These are phyloP conservation scores for Ceryle rudis DNA, from an alignment of 2,797 vertebrate genomes.

Conservation along the genomic window DNA sequence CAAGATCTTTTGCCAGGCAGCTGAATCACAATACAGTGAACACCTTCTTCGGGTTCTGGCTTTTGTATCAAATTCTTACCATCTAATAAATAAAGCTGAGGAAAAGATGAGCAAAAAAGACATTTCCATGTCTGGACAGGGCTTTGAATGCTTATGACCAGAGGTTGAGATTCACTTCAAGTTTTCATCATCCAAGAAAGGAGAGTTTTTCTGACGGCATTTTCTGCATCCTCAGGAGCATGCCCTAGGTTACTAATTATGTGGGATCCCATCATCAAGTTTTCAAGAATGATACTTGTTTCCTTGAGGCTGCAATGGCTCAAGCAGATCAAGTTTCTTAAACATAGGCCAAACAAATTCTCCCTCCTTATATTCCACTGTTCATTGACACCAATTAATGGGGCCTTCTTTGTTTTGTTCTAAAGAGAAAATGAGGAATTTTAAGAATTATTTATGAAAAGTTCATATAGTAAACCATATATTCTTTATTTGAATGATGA, in stretches of 20 bases:
- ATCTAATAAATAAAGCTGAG: neutral
- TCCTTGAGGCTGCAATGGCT: neutral
- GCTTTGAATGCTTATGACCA: neutral
- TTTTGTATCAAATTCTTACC: neutral
- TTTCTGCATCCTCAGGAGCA: neutral
- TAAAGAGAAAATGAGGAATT: neutral
- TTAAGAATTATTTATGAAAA: neutral
- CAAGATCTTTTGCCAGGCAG: neutral
- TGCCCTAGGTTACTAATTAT: conserved; percentile 14
- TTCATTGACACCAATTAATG: neutral
- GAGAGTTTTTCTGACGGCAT: neutral
- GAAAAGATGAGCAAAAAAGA: neutral
- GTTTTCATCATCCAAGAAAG: neutral
- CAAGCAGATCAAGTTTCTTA: neutral
- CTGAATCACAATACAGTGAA: neutral
- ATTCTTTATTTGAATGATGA: neutral
- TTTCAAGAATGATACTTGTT: conserved; percentile 17
- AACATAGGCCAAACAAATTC: neutral
- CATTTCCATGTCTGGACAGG: neutral
- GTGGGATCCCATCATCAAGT: neutral
- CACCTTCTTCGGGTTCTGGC: neutral
- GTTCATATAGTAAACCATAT: neutral
- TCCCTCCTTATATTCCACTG: neutral
- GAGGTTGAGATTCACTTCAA: neutral
- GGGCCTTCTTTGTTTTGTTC: neutral